Percentiles rank a stretch among this genome's conserved stretches.
phyloP scores from a whole-genome alignment of 2,888 invertebrate species.

The Malthinus flaveolus region DNA sequence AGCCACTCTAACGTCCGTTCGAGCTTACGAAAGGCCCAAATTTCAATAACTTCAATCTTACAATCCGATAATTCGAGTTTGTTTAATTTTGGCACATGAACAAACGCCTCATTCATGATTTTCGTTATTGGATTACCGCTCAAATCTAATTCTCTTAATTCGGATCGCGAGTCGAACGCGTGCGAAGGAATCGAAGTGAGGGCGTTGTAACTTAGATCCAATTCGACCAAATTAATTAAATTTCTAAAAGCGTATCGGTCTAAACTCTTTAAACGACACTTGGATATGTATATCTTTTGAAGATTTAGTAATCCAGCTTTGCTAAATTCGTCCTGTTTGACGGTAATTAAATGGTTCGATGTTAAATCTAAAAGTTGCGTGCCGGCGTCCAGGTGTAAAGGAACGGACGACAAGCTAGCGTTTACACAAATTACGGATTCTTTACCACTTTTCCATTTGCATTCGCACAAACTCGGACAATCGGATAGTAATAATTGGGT shows the following conservation, averaged over 20 bases:
- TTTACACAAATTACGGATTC: slow-evolving; percentile 80
- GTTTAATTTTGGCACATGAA: slow-evolving; percentile 67
- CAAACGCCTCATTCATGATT: slow-evolving; percentile 71
- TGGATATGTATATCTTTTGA: slow-evolving; percentile 76
- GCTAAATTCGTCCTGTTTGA: slow-evolving; percentile 75
- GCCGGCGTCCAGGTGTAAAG: slow-evolving; percentile 73
- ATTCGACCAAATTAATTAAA: slow-evolving; percentile 78
- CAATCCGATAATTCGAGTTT: slow-evolving; percentile 75
- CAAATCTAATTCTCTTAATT: slow-evolving; percentile 74
- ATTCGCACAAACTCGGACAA: slow-evolving; percentile 78
- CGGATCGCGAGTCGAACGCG: slow-evolving; percentile 71
- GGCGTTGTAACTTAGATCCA: slow-evolving; percentile 77
- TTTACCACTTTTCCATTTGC: slow-evolving; percentile 88
- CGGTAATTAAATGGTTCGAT: slow-evolving; percentile 68
- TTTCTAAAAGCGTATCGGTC: slow-evolving; percentile 73
- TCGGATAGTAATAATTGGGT: slow-evolving; percentile 60
- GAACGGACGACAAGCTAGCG: slow-evolving; percentile 74
- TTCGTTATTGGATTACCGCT: slow-evolving; percentile 75
- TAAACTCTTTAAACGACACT: slow-evolving; percentile 70
- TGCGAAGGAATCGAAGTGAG: slow-evolving; percentile 71
- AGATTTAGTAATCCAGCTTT: slow-evolving; percentile 76
- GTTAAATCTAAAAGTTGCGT: slow-evolving; percentile 81
- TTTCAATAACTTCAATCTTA: slow-evolving; percentile 68
- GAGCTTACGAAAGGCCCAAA: slow-evolving; percentile 72
- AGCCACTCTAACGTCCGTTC: slow-evolving; percentile 75